Conservation (phyloP, 2,797 vertebrate species). For the Setipinna tenuifilis region DNA sequence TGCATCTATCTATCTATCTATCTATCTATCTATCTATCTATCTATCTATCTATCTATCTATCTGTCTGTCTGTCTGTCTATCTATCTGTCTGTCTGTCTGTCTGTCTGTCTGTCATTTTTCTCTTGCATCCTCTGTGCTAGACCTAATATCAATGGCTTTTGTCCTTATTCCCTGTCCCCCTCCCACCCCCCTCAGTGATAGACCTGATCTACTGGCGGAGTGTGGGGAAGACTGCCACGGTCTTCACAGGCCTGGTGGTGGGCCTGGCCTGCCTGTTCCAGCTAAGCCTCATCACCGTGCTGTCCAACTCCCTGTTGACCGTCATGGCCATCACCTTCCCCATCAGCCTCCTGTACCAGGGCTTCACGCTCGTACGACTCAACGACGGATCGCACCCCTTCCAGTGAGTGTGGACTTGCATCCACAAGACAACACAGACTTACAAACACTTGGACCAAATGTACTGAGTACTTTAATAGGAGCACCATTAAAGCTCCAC, state of each 20-base stretch:
- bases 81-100: no score
- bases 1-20: no score
- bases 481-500: no score
- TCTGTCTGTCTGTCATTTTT: no score
- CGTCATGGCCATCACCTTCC: slow-evolving; percentile 80
- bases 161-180: not conserved
- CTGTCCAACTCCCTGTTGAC: slow-evolving; percentile 79
- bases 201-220: slow-evolving; percentile 88
- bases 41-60: no score
- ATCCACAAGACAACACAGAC: not conserved
- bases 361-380: slow-evolving; percentile 76
- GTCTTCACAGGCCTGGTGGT: slow-evolving; percentile 84
- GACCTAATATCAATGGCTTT: no score
- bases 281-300: slow-evolving; percentile 86
- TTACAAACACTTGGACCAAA: not conserved
- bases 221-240: slow-evolving; percentile 73
- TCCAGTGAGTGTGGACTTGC: slow-evolving; percentile 79
- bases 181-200: slow-evolving; percentile 67
- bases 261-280: slow-evolving; percentile 83
- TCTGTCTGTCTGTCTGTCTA: not conserved
- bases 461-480: no score
- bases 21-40: no score
- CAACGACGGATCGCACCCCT: slow-evolving; percentile 78
- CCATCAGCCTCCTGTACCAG: slow-evolving; percentile 83
- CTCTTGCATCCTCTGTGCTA: no score